Conservation (phyloP, 2,797 vertebrate species). For the Atherinosoma microstoma region DNA sequence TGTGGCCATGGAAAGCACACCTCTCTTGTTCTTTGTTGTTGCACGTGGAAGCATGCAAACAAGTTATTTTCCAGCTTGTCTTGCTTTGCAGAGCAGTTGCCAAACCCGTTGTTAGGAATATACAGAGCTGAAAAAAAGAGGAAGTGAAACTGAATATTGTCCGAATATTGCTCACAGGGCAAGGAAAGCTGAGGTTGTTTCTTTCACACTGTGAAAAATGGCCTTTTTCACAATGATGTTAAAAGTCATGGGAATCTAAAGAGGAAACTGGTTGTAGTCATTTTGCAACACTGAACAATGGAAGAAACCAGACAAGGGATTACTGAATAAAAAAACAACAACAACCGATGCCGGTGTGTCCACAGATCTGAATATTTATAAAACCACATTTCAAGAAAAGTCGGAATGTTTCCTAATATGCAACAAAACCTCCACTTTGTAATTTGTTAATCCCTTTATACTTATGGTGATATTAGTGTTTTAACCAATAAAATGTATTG, state of each 20-base stretch:
- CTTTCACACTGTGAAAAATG: background rate
- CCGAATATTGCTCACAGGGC: background rate
- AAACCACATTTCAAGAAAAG: background rate
- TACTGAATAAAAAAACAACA: background rate
- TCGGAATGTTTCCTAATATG: background rate
- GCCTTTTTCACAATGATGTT: background rate
- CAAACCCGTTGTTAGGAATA: slow-evolving; percentile 47
- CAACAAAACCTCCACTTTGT: background rate
- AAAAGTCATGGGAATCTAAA: background rate
- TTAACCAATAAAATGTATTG: no score
- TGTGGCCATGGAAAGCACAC: slow-evolving; percentile 63
- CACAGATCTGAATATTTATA: background rate
- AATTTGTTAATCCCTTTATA: background rate
- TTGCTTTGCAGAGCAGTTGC: slow-evolving; percentile 12
- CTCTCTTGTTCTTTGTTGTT: slow-evolving; percentile 41
- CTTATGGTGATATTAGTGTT: no score
- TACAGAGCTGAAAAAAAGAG: slow-evolving; percentile 34
- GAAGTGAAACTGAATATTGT: slow-evolving; percentile 27
- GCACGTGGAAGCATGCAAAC: slow-evolving; percentile 5
- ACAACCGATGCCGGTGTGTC: no score
- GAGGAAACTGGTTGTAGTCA: background rate
- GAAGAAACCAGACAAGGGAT: background rate
- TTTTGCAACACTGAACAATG: slow-evolving; percentile 3
- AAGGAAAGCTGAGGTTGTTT: background rate
- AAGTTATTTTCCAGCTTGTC: background rate